Conservation (phyloP, 2,797 vertebrate species). For the Hafferia zeledoni region DNA sequence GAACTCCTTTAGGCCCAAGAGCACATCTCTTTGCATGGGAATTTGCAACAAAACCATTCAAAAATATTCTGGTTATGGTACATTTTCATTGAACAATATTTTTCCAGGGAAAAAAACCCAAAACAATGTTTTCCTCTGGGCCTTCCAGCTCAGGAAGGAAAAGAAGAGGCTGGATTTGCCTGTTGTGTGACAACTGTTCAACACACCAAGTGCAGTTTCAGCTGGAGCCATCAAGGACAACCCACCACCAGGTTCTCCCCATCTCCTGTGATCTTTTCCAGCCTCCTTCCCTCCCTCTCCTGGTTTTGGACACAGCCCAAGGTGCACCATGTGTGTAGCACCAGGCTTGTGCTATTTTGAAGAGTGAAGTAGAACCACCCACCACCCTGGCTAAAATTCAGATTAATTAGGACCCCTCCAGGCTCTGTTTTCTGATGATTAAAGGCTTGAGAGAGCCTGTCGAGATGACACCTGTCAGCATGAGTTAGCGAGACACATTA, state of each 20-base stretch:
- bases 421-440: conserved; percentile 1
- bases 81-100: not conserved
- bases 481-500: not conserved
- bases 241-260: not conserved
- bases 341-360: not conserved
- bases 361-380: not conserved
- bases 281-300: not conserved
- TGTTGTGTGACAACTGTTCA: not conserved
- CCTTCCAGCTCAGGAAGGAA: not conserved
- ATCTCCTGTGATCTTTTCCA: not conserved
- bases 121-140: not conserved
- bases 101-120: not conserved
- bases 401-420: conserved; percentile 23
- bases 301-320: not conserved
- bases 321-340: not conserved
- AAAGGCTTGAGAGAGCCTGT: conserved; percentile 22
- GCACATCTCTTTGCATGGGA: not conserved
- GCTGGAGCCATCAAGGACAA: not conserved
- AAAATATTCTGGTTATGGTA: not conserved
- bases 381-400: conserved; percentile 41
- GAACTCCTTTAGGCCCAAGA: not conserved
- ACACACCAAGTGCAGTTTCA: not conserved
- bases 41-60: not conserved
- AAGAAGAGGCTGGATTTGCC: not conserved
- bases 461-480: conserved; percentile 43